Percentiles rank a stretch among this genome's conserved stretches.
Conservation (phyloP, 2,113 vertebrate species). For the Rallus limicola region DNA sequence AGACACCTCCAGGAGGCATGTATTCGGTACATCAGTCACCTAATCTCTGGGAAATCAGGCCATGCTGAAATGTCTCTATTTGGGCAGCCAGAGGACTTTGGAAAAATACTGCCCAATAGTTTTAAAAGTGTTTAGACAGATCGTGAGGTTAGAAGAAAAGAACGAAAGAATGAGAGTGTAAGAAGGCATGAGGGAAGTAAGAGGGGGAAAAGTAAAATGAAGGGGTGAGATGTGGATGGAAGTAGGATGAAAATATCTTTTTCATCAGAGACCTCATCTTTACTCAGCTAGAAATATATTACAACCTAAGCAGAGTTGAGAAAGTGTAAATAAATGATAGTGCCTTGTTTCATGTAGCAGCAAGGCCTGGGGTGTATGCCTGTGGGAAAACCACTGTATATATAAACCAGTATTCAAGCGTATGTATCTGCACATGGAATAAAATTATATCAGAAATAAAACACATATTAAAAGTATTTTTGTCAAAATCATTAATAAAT, state of each 20-base stretch:
- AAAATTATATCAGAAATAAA: not conserved
- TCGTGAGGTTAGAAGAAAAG: not conserved
- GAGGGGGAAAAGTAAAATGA: not conserved
- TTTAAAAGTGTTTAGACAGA: not conserved
- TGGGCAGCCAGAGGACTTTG: not conserved
- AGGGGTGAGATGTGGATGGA: not conserved
- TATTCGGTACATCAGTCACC: not conserved
- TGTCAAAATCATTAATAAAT: not conserved
- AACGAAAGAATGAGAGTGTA: not conserved
- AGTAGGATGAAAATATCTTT: not conserved
- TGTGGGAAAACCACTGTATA: not conserved
- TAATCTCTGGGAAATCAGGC: not conserved
- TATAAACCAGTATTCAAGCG: not conserved
- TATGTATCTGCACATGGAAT: not conserved
- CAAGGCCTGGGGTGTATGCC: not conserved
- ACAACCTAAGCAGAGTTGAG: not conserved
- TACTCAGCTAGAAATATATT: not conserved
- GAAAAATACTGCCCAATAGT: not conserved
- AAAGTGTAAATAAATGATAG: constrained; percentile 16
- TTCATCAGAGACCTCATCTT: not conserved
- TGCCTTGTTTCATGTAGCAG: not conserved
- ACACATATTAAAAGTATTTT: not conserved
- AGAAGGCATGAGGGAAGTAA: not conserved
- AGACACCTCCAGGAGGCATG: not conserved
- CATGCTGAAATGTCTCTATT: not conserved